Conservation (phyloP, 2,888 invertebrate genomes). For the Drosophila atripex region DNA sequence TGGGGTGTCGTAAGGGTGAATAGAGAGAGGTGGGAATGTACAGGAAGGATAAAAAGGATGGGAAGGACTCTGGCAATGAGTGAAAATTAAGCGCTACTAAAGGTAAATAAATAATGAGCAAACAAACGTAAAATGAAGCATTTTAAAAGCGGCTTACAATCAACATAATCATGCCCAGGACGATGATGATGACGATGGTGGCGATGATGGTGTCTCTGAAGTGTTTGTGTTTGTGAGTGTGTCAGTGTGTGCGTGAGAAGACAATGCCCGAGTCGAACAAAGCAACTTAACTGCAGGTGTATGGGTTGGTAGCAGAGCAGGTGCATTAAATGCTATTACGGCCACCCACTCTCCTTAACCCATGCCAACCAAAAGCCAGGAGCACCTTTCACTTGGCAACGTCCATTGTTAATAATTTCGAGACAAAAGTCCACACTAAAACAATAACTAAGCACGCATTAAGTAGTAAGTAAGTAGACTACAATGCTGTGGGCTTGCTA, state of each 20-base stretch:
- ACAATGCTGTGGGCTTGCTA: slow-evolving; percentile 54
- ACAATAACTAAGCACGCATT: slow-evolving; percentile 77
- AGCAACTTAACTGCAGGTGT: slow-evolving; percentile 53
- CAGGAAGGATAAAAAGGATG: slow-evolving; percentile 8
- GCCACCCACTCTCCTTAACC: slow-evolving; percentile 18
- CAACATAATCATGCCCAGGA: slow-evolving; percentile 41
- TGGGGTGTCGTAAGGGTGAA: slow-evolving; percentile 1
- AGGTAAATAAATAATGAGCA: slow-evolving; percentile 66
- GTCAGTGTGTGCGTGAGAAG: slow-evolving; percentile 34
- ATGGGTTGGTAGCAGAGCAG: slow-evolving; percentile 49
- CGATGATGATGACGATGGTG: slow-evolving; percentile 14
- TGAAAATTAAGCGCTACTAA: slow-evolving; percentile 52
- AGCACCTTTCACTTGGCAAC: slow-evolving; percentile 58
- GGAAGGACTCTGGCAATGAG: slow-evolving; percentile 28
- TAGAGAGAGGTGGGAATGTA: background rate
- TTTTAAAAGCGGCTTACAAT: slow-evolving; percentile 69
- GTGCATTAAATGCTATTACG: slow-evolving; percentile 78
- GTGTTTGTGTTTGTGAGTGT: slow-evolving; percentile 23
- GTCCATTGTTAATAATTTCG: slow-evolving; percentile 74
- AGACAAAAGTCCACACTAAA: slow-evolving; percentile 77
- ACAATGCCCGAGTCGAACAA: slow-evolving; percentile 62
- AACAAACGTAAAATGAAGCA: slow-evolving; percentile 53
- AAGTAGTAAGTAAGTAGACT: slow-evolving; percentile 78
- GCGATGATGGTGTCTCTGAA: slow-evolving; percentile 32
- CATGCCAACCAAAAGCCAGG: slow-evolving; percentile 8